phyloP scores from a whole-genome alignment of 2,888 invertebrate species.

The Lasioglossum morio region DNA sequence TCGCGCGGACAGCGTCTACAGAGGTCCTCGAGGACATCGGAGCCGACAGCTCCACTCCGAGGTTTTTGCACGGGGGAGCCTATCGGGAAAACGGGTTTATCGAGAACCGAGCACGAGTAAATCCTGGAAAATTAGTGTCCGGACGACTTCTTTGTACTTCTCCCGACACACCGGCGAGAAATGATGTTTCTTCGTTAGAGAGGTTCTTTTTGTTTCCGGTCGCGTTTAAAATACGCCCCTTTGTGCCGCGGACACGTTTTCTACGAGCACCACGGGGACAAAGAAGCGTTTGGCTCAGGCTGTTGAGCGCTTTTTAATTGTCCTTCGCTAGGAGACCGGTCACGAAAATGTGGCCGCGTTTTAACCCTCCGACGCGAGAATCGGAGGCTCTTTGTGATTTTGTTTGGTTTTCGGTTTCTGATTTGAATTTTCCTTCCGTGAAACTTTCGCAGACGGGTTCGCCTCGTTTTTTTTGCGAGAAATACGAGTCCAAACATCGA shows the following conservation, averaged over 20 bases:
- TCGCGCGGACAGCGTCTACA: background rate
- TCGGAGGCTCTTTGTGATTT: background rate
- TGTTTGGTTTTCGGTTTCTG: background rate
- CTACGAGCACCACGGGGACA: background rate
- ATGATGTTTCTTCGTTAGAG: constrained; percentile 30
- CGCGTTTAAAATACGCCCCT: background rate
- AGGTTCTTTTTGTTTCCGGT: background rate
- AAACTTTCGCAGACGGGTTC: too few relatives aligned
- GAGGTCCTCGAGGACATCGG: constrained; percentile 28
- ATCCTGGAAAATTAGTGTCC: constrained; percentile 69
- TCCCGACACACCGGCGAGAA: constrained; percentile 12
- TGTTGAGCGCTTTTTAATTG: background rate
- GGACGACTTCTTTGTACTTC: constrained; percentile 38
- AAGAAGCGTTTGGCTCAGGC: background rate
- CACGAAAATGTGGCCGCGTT: background rate
- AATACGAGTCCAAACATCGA: too few relatives aligned
- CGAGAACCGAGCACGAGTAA: constrained; percentile 58
- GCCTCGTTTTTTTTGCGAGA: too few relatives aligned
- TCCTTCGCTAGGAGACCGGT: background rate
- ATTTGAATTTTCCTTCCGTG: too few relatives aligned
- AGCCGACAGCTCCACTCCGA: background rate
- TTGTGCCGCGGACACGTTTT: background rate
- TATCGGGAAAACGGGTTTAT: constrained; percentile 52
- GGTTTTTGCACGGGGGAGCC: constrained; percentile 49
- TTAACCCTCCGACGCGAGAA: background rate